Base-by-base conservation (phyloP, 2,888 invertebrate genomes). In the Periphyllus acericola region DNA sequence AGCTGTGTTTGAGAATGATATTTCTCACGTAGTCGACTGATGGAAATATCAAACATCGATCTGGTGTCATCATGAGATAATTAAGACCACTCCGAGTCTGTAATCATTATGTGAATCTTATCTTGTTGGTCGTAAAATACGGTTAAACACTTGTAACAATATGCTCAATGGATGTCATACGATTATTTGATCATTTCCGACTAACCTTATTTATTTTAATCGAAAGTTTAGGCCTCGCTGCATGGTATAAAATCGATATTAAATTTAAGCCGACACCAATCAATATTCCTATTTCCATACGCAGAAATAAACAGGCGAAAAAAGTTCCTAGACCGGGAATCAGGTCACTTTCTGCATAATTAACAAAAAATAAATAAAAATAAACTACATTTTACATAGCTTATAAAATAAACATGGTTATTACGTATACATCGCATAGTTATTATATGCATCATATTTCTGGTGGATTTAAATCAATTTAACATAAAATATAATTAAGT, bases 1-100 rank as follows among this genome's bases (percentile, higher is more conserved):
- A 92, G 80, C 96, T 96, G 91, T 95, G 95, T 92, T 97, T 97
- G 85, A 95, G 96, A 76, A 97, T 96, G 89, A 96, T 93, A 91
- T 96, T 95, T 89, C 96, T 94, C 89, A 97, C 96, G 92, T 97
- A 96, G 92, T 97, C 96, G 89, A 96, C 96, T 0, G 97, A 96
- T 34, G 97, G 97, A 92, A 97, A 97, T 91, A 97, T 96, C 72
- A 97, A 93, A 91, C 96, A 96, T 90, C 97, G 94, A 92, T 97
- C 96, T 19, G 96, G 96, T 34, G 96, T 96, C 90, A 97, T 93
- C 94, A 96, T 95, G 89, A 96, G 92, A 92, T 96, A 96, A 91
- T 96, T 95, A 76, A 93, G 93, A 89, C 95, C 96, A 71, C 92
- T 93, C 89, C 93, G 93, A 89, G 95, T 94, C 93, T 95, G 93